Base-by-base conservation (phyloP, 2,888 invertebrate species). In the Xylocampa areola region DNA sequence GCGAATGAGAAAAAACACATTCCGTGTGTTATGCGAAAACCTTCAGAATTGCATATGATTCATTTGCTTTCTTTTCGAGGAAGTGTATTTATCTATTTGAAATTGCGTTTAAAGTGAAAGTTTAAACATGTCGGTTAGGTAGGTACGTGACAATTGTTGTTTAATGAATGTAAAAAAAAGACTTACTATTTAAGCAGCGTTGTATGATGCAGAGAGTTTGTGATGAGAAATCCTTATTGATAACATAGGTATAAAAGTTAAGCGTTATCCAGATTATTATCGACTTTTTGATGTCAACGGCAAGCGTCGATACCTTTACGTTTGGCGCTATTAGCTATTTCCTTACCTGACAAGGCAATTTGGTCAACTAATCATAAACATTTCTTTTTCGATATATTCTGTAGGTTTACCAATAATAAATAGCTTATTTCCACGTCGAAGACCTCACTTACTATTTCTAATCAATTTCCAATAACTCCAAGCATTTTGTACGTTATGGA, bases 31-130 rank as follows among this genome's bases (percentile, higher is more conserved):
- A 79, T 73, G 74, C 64, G 57, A 67, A 68, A 67, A 71, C 47
- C 40, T 59, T 30, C 10, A 16, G 47, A 52, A 48, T 53, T 51
- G 86, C 79, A 82, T 82, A 85, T 86, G 85, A 86, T 86, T 88
- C 86, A 84, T 88, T 85, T 86, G 84, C 87, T 88, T 88, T 90
- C 88, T 85, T 90, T 88, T 86, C 69, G 81, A 80, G 81, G 82
- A 85, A 83, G 80, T 79, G 73, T 84, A 80, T 87, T 86, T 86
- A 80, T 85, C 79, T 86, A 81, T 83, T 79, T 79, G 80, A 81
- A 86, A 86, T 81, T 80, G 73, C 68, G 72, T 79, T 76, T 74
- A 47, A 70, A 90, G 91, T 89, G 92, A 91, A 92, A 92, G 92
- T 90, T 80, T 67, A 69, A 80, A 80, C 69, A 77, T 75, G 80